Percentiles rank a stretch among this genome's conserved stretches.
Evolutionary conservation across 2,888 invertebrate genomes (phyloP).

Genomic region (Schizotus pectinicornis): DNA sequence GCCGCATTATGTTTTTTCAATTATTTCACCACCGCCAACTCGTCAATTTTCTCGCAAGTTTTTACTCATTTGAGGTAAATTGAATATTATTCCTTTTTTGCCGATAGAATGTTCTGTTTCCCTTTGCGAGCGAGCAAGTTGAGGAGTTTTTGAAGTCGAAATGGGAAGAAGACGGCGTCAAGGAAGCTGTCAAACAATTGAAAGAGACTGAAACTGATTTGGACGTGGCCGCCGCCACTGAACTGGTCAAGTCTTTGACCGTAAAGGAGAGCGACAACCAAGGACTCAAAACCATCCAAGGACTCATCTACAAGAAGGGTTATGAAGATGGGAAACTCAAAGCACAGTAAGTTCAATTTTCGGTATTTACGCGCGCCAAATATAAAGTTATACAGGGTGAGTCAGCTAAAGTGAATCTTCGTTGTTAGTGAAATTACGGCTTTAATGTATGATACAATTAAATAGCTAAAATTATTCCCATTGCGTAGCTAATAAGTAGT

Average conservation of each 20-base stretch:
- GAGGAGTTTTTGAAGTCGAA: slow-evolving; percentile 72
- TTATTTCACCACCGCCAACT: too few relatives aligned
- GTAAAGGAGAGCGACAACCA: slow-evolving; percentile 78
- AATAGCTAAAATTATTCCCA: too few relatives aligned
- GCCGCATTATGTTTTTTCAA: not conserved
- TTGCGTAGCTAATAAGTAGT: too few relatives aligned
- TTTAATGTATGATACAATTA: too few relatives aligned
- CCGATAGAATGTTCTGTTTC: slow-evolving; percentile 75
- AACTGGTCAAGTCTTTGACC: slow-evolving; percentile 83
- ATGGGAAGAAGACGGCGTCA: slow-evolving; percentile 74
- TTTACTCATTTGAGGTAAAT: too few relatives aligned
- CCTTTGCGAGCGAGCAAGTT: slow-evolving; percentile 77
- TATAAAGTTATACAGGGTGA: not conserved
- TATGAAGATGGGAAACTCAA: slow-evolving; percentile 79
- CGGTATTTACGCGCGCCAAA: not conserved
- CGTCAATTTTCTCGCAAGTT: too few relatives aligned
- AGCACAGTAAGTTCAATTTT: slow-evolving; percentile 81
- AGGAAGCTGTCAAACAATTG: slow-evolving; percentile 70
- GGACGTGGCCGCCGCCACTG: slow-evolving; percentile 65
- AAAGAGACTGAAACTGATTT: slow-evolving; percentile 57
- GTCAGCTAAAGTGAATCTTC: too few relatives aligned
- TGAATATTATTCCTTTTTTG: slow-evolving; percentile 35
- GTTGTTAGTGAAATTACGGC: too few relatives aligned
- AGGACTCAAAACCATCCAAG: slow-evolving; percentile 87
- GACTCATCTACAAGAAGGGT: slow-evolving; percentile 86